phyloP scores from a whole-genome alignment of 2,113 vertebrate species.

The mouse (Mus musculus) region DNA sequence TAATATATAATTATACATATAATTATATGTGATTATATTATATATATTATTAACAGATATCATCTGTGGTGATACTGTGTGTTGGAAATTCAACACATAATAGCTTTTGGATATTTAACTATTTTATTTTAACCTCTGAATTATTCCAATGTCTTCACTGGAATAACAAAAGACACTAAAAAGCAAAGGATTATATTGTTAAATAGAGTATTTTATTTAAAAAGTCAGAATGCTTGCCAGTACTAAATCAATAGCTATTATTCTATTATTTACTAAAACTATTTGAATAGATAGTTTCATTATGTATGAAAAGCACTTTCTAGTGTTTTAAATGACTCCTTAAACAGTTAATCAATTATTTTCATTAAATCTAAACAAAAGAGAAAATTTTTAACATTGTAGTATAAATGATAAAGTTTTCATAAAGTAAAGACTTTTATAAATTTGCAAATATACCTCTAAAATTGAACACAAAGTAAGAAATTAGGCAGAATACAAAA shows the following conservation, averaged over 20 bases:
- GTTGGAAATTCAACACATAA: neutral
- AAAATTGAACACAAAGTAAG: constrained; percentile 14
- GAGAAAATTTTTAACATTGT: neutral
- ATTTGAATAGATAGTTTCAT: neutral
- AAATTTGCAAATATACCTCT: neutral
- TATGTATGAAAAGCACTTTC: neutral
- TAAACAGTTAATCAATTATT: neutral
- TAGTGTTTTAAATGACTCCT: neutral
- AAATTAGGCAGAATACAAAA: neutral
- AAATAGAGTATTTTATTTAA: neutral
- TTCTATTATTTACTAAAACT: neutral
- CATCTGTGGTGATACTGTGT: neutral
- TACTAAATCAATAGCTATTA: neutral
- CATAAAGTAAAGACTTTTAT: neutral
- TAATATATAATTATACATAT: neutral
- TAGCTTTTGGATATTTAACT: neutral
- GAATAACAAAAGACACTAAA: neutral
- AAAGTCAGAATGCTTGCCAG: neutral
- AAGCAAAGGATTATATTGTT: neutral
- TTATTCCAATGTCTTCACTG: neutral
- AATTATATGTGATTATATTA: too few species aligned
- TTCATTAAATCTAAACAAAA: neutral
- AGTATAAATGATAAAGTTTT: neutral
- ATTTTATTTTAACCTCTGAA: neutral
- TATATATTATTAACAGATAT: neutral